A percentile compares a stretch with the other conserved stretches of the same genome.
Conservation (phyloP, 2,888 invertebrate species). For the Halocaridina rubra region DNA sequence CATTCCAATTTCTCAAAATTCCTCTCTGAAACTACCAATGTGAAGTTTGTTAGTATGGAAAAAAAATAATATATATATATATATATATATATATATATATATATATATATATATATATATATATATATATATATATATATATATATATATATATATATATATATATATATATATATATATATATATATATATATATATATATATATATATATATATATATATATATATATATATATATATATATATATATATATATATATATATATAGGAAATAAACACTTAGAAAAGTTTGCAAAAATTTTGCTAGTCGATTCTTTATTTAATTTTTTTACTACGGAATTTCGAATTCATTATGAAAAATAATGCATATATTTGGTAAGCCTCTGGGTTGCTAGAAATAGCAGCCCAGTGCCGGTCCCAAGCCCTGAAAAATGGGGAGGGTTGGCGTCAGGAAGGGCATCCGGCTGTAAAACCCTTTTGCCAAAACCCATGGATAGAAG, state of each 20-base stretch:
- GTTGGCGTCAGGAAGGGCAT: too few relatives aligned
- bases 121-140: background rate
- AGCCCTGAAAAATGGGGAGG: too few relatives aligned
- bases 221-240: constrained; percentile 1
- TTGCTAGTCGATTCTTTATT: too few relatives aligned
- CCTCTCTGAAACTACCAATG: background rate
- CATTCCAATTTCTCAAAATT: too few relatives aligned
- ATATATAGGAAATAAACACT: background rate
- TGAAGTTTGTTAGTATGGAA: background rate
- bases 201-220: constrained; percentile 1
- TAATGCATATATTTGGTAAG: too few relatives aligned
- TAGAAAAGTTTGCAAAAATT: background rate
- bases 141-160: background rate
- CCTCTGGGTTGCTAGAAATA: too few relatives aligned
- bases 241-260: constrained; percentile 1
- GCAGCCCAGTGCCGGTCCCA: too few relatives aligned
- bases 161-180: background rate
- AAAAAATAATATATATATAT: background rate
- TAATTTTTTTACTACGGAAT: too few relatives aligned
- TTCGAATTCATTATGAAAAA: too few relatives aligned
- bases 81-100: constrained; percentile 8
- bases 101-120: constrained; percentile 8
- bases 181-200: background rate
- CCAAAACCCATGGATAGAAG: too few relatives aligned
- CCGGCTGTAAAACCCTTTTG: too few relatives aligned